Base-by-base conservation (phyloP, 2,113 vertebrate species). In the Notothenia rossii region DNA sequence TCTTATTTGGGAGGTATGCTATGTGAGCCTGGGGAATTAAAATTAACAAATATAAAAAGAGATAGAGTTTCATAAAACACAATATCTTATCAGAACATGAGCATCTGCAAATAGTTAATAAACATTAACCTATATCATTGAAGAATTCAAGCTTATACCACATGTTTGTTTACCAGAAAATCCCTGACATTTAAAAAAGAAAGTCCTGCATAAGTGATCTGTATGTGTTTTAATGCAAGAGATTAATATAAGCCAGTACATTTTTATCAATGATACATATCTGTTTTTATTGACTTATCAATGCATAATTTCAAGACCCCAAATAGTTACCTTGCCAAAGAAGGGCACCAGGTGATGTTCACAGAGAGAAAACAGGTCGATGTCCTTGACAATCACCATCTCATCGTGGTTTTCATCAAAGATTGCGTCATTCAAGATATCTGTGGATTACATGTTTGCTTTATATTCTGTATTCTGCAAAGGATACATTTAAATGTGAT, bases 321-420 rank as follows among this genome's bases (percentile, higher is more conserved):
- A 7, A n/a, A 33, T 8, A 49, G 3, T 65, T 91, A 94, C 92
- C 48, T 92, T 95, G 69, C 79, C 92, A 60, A 93, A 94, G 81
- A 95, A 95, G 18, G 88, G 90, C 25, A 94, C 79, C 77, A 94
- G 79, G 51, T 94, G 88, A 77, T 94, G 90, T 58, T 94, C 92
- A 66, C 80, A 93, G 62, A 92, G 90, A 40, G 89, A 95, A 45
- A 94, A 89, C 77, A 90, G 71, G 43, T 93, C 93, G 20, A 86
- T 94, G 66, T 94, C 91, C 60, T 88, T 94, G 11, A 93, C 89
- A 14, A 90, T 92, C 58, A 93, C 91, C 72, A 91, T 93, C 71
- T 95, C 87, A 20, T 93, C 18, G 0, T 93, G 92, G 85, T 89
- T 86, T 86, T 95, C 92, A 80, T 94, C 86, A 85, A 95, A 94